phyloP scores from a whole-genome alignment of 2,888 invertebrate genomes.

The Leptopilina syphax region DNA sequence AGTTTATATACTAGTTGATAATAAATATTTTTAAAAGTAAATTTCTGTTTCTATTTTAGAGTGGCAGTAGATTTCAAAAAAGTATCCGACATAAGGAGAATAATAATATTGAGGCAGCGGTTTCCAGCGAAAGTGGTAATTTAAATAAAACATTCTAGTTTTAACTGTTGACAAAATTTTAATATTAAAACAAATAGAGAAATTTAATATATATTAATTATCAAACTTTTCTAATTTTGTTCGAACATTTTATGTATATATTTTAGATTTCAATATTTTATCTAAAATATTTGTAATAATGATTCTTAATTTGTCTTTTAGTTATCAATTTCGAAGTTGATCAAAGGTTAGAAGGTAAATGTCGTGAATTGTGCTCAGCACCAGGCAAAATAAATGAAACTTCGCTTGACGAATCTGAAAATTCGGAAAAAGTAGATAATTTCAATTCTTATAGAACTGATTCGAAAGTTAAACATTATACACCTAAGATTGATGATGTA shows the following conservation, averaged over 20 bases:
- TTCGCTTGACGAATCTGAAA: not conserved
- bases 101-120: not conserved
- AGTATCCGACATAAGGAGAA: not conserved
- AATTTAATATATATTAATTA: not conserved
- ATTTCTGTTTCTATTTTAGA: slow-evolving; percentile 3
- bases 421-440: not conserved
- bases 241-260: no score
- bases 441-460: not conserved
- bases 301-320: slow-evolving; percentile 23
- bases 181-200: not conserved
- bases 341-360: slow-evolving; percentile 39
- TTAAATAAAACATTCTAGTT: not conserved
- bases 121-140: not conserved
- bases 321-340: slow-evolving; percentile 29
- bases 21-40: not conserved
- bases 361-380: slow-evolving; percentile 18
- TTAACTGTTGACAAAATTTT: not conserved
- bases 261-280: no score
- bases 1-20: not conserved
- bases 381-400: slow-evolving; percentile 19
- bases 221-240: no score
- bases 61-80: not conserved
- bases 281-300: not conserved
- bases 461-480: not conserved
- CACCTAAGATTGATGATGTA: not conserved